These are phyloP conservation scores for Oreotrochilus melanogaster DNA, from an alignment of 2,113 vertebrate genomes.

Conservation along the genomic window DNA sequence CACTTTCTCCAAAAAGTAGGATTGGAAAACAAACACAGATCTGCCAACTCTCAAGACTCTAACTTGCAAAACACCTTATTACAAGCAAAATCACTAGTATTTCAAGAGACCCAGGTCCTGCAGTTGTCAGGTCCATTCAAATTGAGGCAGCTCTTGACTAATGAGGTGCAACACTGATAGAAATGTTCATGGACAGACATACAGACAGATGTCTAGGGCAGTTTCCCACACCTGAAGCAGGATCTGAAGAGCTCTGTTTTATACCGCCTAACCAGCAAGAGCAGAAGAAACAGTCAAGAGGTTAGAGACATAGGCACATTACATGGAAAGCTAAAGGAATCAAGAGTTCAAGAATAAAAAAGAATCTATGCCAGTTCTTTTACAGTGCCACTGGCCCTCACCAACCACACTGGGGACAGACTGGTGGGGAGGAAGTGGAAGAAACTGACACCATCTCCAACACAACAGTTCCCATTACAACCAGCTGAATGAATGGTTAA, in stretches of 20 bases:
- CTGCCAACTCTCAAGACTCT: background rate
- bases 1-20: background rate
- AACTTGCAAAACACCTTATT: background rate
- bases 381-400: background rate
- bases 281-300: background rate
- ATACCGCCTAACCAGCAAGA: background rate
- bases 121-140: background rate
- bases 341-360: background rate
- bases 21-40: background rate
- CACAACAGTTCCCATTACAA: background rate
- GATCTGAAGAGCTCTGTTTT: background rate
- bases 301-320: background rate
- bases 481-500: background rate
- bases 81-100: background rate
- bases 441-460: background rate
- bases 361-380: background rate
- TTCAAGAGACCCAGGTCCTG: background rate
- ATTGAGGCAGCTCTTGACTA: background rate
- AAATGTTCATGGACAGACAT: background rate
- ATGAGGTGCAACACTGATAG: accelerated
- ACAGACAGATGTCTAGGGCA: background rate
- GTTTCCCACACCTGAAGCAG: background rate
- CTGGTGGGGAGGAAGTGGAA: background rate
- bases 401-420: background rate
- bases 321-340: background rate